Base-by-base conservation (phyloP, 2,888 invertebrate species). In the Cerastoderma edule region DNA sequence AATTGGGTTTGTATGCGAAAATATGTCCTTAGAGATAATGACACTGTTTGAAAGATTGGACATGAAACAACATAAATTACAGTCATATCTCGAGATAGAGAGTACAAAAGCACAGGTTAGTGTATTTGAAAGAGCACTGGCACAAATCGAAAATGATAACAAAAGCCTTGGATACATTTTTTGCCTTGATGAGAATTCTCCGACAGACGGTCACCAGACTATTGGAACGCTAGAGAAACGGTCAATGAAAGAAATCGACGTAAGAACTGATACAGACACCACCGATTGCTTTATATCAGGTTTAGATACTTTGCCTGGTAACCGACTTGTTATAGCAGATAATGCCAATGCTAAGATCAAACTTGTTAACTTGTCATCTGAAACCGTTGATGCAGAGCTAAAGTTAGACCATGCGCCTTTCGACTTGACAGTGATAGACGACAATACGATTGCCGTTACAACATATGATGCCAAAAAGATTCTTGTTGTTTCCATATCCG, bases 361-460 rank as follows among this genome's bases (percentile, higher is more conserved):
- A 24, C 16, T 63, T 5, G 16, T 63, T n/a, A n/a, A 63, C 44
- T 2, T 33, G 1, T 24, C n/a, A 5, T 39, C n/a, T 8, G 6
- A 16, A 13, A 24, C 22, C 2, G 39, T 39, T 19, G 6, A 1
- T 35, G 19, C 19, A 32, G 39, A 35, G 22, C 27, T 63, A 6
- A 22, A 35, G 27, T 5, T 63, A 16, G 39, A 33, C 22, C 24
- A 22, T n/a, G 2, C n/a, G 6, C 63, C 63, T 24, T 63, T 22
- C 24, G 63, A 63, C 44, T 3, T 63, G 4, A 32, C 33, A 24
- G 24, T 39, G 44, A 63, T 24, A 3, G 24, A 39, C 6, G 27
- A 39, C n/a, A 8, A 63, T 2, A 63, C 35, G 13, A n/a, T 63
- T 3, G 63, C 63, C 16, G 35, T 63, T 22, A 33, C 63, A 63